Evolutionary conservation across 2,797 vertebrate genomes (phyloP).

Genomic region (Hylomyscus alleni): DNA sequence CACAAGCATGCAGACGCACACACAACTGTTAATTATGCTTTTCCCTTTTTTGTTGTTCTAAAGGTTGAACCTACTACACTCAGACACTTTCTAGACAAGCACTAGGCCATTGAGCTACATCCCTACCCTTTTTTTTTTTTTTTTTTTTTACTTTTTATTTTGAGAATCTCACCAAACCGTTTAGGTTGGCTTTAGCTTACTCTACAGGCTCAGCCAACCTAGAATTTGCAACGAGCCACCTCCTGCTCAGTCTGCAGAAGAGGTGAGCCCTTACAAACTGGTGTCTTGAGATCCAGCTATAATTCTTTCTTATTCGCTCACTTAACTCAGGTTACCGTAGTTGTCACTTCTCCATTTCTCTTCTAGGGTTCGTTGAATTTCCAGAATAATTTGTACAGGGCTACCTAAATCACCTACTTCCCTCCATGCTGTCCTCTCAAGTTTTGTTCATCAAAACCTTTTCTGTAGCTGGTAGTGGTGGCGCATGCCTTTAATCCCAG

Average conservation of each 20-base stretch:
- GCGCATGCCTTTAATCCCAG: not conserved
- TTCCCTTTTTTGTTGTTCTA: not conserved
- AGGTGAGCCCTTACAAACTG: not conserved
- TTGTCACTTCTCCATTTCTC: slow-evolving; percentile 41
- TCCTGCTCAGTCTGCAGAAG: not conserved
- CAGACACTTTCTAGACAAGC: not conserved
- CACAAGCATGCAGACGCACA: not conserved
- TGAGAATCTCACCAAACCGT: not conserved
- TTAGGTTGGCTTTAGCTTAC: not conserved
- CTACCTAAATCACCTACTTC: slow-evolving; percentile 18
- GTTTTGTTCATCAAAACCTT: not conserved
- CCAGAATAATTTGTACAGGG: slow-evolving; percentile 28
- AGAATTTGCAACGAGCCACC: not conserved
- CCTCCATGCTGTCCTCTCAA: not conserved
- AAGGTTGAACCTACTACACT: not conserved
- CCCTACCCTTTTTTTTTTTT: not conserved
- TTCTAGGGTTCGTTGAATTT: slow-evolving; percentile 51
- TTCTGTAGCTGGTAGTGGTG: not conserved
- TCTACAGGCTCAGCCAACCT: not conserved
- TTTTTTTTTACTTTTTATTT: not conserved
- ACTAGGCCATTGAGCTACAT: not conserved
- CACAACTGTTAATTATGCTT: not conserved
- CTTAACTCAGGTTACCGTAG: slow-evolving; percentile 42
- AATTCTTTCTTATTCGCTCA: slow-evolving; percentile 11
- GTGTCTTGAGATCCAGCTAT: not conserved